phyloP scores from a whole-genome alignment of 92 coral and sea anemone species.

The Palythoa grandis region DNA sequence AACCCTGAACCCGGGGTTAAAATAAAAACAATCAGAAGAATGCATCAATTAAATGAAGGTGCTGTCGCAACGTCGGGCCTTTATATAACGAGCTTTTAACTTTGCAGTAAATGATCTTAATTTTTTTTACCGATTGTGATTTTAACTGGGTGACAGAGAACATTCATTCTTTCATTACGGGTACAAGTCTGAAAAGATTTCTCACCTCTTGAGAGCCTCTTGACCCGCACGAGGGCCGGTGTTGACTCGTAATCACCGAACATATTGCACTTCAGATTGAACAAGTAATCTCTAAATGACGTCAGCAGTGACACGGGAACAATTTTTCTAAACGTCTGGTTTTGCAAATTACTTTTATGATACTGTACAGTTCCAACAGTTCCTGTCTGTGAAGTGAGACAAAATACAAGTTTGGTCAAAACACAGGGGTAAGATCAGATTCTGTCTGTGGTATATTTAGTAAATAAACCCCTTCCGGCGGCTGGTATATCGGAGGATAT shows the following conservation, averaged over 20 bases:
- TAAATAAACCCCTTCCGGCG: too few species aligned
- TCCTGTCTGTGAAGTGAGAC: too few species aligned
- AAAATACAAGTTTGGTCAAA: too few species aligned
- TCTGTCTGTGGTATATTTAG: too few species aligned
- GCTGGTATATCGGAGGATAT: too few species aligned
- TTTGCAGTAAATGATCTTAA: neutral
- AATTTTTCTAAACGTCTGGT: too few species aligned
- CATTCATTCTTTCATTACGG: neutral
- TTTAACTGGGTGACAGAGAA: neutral
- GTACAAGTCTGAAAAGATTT: neutral
- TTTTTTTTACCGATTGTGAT: neutral
- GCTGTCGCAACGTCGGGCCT: neutral
- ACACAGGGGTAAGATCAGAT: too few species aligned
- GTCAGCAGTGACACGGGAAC: neutral
- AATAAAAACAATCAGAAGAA: too few species aligned
- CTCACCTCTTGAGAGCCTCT: neutral
- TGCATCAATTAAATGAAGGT: neutral
- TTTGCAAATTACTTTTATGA: too few species aligned
- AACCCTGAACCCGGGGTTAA: too few species aligned
- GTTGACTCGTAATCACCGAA: neutral
- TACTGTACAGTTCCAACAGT: too few species aligned
- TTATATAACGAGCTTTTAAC: neutral
- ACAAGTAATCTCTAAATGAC: neutral
- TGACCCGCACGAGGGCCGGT: neutral
- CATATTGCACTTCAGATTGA: neutral